Percentiles rank a stretch among this genome's conserved stretches.
These are phyloP conservation scores for Nothura maculosa DNA, from an alignment of 2,797 vertebrate species.

Conservation along the genomic window DNA sequence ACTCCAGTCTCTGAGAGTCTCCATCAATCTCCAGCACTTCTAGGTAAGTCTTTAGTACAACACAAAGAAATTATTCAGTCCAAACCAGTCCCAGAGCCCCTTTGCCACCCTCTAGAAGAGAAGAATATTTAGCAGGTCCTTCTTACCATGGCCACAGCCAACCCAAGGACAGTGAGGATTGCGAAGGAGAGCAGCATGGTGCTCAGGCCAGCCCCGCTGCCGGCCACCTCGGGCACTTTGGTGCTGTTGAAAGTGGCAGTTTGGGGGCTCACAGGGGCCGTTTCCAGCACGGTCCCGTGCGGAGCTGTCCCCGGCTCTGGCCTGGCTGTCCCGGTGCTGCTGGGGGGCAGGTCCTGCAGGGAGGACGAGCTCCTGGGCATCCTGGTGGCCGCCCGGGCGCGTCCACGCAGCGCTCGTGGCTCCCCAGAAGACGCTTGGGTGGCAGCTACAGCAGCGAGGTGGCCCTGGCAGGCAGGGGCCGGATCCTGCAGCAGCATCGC, in stretches of 20 bases:
- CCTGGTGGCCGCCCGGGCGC: slow-evolving; percentile 19
- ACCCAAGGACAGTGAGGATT: slow-evolving; percentile 94
- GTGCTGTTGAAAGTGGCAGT: slow-evolving; percentile 91
- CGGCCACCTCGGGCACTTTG: slow-evolving; percentile 82
- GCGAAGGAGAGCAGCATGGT: slow-evolving; percentile 94
- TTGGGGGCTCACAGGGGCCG: slow-evolving; percentile 73
- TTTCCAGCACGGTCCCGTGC: slow-evolving; percentile 67
- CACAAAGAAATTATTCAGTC: background rate
- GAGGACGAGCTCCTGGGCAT: slow-evolving; percentile 77
- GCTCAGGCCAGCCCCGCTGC: slow-evolving; percentile 84
- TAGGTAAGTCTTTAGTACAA: background rate
- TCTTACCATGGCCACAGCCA: slow-evolving; percentile 94
- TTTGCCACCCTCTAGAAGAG: background rate
- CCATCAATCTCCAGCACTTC: background rate
- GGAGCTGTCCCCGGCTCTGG: slow-evolving; percentile 61
- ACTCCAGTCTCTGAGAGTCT: too few species aligned
- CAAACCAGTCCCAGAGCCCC: background rate
- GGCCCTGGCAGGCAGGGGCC: background rate
- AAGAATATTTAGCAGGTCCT: background rate
- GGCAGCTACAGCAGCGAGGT: slow-evolving; percentile 28
- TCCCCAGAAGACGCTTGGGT: background rate
- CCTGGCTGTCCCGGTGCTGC: slow-evolving; percentile 11
- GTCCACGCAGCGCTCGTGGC: background rate
- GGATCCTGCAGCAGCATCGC: background rate
- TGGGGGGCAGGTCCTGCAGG: slow-evolving; percentile 56